Base-by-base conservation (phyloP, 2,888 invertebrate species). In the Andrena flavipes region DNA sequence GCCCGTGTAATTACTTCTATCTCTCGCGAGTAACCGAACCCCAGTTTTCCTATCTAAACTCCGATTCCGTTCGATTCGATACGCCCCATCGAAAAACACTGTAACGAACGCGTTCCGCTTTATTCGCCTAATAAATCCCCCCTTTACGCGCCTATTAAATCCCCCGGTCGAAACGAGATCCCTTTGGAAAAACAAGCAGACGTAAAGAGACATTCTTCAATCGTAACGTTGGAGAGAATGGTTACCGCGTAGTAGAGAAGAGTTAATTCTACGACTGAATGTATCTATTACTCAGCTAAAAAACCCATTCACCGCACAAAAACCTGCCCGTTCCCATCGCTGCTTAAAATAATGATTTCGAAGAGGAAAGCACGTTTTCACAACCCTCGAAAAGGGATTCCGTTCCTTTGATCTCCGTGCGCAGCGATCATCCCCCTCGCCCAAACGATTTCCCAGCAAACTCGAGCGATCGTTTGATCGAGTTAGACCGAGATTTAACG, bases 1-100 rank as follows among this genome's bases (percentile, higher is more conserved):
- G 64, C 65, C 42, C 48, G 77, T 65, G 29, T 85, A 89, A 88
- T 87, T 89, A 86, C 70, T 86, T 68, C 79, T 79, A 51, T 68
- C 75, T 42, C 13, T 20, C 1, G 83, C 64, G 54, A 26, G 59
- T 75, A 85, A 85, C 74, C 72, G 71, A 86, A 81, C 73, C 54
- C 73, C 69, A 23, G 49, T 81, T 76, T 69, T 82, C 70, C 29
- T 56, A 54, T 60, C 69, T 70, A 48, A 56, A 72, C 56, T 54
- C 48, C 23, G 42, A 60, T 73, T 63, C 10, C 49, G 29, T n/a
- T 33, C 29, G 54, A 42, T 62, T 35, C 64, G 54, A 67, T 65
- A 56, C 62, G 26, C 30, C 42, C 49, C 49, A 29, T 64, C 35
- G 26, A 16, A 20, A 60, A 70, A 65, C 51, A 49, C 54, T 48